Evolutionary conservation across 1,140 invertebrate species (phyloP), one percentile per base, ranked within the genome.

Genomic region (Bradynema listronoti): DNA sequence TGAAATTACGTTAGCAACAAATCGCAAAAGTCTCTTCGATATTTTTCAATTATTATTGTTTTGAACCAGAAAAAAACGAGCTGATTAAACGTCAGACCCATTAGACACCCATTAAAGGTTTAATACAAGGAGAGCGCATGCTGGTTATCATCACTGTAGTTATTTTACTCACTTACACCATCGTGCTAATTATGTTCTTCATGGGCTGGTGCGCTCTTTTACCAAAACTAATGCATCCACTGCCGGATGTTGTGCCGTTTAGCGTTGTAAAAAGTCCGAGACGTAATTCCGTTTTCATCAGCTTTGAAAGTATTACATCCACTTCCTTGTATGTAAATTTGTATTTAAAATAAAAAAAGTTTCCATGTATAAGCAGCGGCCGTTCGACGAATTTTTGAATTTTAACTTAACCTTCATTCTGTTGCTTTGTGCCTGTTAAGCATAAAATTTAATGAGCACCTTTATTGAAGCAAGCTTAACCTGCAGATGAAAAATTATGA

Each of bases 261-360:
- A 56, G 53, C n/a, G 41, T 36, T 45, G 53, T 56, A n/a, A 56
- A 56, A 29, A 56, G 53, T 16, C 53, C 53, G 19, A 19, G 53
- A 56, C 43, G 34, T 45, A 36, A 56, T 56, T 56, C 53, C 16
- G 27, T 36, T 32, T 56, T 56, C 25, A 56, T 27, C 46, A 43
- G 46, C 33, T 22, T 36, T n/a, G 53, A 56, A 56, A 36, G 47
- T 50, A 32, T 27, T 50, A n/a, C 47, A 29, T 50, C 47, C 16
- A 30, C 36, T 19, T 11, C 19, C 11, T 39, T 32, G 19, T 24
- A 32, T 4, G 47, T 19, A 3, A 50, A 50, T 3, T 29, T 50
- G 7, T 47, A 24, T 9, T 47, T 4, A 50, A 19, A 9, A 50
- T 25, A 50, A 50, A 50, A 50, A 25, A 16, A 50, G n/a, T 9